phyloP scores from a whole-genome alignment of 1,140 invertebrate species.

The Heterodera carotae region DNA sequence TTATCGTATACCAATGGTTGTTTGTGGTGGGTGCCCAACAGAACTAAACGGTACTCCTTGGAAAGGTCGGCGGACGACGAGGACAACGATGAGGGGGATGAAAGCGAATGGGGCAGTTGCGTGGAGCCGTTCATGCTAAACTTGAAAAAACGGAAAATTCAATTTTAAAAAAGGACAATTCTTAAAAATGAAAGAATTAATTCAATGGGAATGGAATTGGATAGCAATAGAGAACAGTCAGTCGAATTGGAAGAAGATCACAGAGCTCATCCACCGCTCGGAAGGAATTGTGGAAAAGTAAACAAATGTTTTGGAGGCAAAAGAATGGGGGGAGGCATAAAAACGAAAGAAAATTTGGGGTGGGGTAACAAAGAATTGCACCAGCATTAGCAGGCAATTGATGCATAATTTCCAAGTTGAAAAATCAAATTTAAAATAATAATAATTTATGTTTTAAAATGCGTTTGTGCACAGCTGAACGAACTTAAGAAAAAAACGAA shows the following conservation, averaged over 20 bases:
- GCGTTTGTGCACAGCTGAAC: too few relatives aligned
- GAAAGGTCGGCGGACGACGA: slow-evolving; percentile 4
- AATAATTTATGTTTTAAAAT: too few relatives aligned
- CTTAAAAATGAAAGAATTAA: background rate
- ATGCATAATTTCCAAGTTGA: too few relatives aligned
- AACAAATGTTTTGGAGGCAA: background rate
- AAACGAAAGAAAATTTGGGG: too few relatives aligned
- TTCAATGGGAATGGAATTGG: background rate
- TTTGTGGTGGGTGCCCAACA: slow-evolving; percentile 40
- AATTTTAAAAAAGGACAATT: background rate
- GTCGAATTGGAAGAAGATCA: background rate
- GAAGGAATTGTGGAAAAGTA: background rate
- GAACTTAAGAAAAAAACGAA: too few relatives aligned
- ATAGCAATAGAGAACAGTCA: background rate
- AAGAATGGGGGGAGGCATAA: too few relatives aligned
- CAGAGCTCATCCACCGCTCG: background rate
- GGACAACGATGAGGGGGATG: background rate
- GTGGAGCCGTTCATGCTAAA: background rate
- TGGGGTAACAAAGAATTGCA: too few relatives aligned
- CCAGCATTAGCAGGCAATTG: too few relatives aligned
- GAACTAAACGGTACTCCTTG: slow-evolving; percentile 30
- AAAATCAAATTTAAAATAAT: too few relatives aligned
- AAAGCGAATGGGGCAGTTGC: background rate
- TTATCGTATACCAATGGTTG: slow-evolving; percentile 36
- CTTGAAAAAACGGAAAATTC: background rate